A percentile compares a stretch with the other conserved stretches of the same genome.
These are phyloP conservation scores for Scophthalmus maximus DNA, from an alignment of 2,113 vertebrate species.

Conservation along the genomic window DNA sequence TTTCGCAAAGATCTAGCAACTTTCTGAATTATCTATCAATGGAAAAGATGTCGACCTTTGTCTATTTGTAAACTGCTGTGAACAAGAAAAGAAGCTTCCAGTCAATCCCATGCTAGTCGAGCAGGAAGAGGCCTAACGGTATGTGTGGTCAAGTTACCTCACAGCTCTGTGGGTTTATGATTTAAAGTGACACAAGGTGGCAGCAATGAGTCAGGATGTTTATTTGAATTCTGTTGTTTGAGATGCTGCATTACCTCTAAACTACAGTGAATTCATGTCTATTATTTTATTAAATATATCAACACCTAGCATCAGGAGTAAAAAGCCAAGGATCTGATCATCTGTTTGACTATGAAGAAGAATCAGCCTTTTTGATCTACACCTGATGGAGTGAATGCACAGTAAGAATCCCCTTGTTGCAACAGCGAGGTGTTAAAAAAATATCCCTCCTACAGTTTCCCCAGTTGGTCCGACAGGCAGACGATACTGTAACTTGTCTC, in stretches of 20 bases:
- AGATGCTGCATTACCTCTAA: conserved; percentile 11
- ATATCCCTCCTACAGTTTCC: conserved; percentile 39
- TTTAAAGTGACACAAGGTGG: conserved; percentile 65
- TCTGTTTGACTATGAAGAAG: conserved; percentile 9
- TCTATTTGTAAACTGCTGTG: not conserved
- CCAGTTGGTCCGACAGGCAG: conserved; percentile 62
- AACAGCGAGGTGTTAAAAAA: conserved; percentile 34
- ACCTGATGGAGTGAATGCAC: conserved; percentile 34
- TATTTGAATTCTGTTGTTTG: not conserved
- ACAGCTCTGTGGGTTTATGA: too few species aligned
- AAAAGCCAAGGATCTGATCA: not conserved
- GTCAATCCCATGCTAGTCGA: too few species aligned
- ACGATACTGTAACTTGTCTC: conserved; percentile 67
- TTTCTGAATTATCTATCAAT: too few species aligned
- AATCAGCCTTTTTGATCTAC: not conserved
- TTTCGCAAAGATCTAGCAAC: too few species aligned
- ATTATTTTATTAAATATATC: conserved; percentile 3
- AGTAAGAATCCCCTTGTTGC: conserved; percentile 30
- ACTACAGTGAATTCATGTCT: not conserved
- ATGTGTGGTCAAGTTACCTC: not conserved
- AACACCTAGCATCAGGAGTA: not conserved
- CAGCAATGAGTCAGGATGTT: conserved; percentile 66
- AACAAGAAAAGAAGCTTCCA: not conserved
- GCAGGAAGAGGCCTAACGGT: too few species aligned
- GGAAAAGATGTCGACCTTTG: too few species aligned